Conservation (phyloP, 1,140 invertebrate genomes). For the Drosophila rufa region DNA sequence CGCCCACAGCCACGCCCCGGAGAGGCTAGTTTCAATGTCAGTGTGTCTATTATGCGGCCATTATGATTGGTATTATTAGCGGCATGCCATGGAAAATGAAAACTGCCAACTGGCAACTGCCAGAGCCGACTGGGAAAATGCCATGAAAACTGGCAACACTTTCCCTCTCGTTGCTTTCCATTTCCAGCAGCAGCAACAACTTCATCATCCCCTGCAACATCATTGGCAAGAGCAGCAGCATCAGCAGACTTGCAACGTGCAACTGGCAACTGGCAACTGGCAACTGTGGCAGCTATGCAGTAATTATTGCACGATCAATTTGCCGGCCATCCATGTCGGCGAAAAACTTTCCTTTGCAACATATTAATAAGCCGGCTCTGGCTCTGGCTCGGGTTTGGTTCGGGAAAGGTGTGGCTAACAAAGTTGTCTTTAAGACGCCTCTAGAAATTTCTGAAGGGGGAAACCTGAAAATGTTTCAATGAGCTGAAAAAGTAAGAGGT, state of each 20-base stretch:
- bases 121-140: conserved; percentile 27
- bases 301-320: conserved; percentile 84
- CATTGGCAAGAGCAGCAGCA: conserved; percentile 22
- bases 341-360: conserved; percentile 74
- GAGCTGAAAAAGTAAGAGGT: conserved; percentile 5
- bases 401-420: conserved; percentile 28
- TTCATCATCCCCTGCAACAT: conserved; percentile 12
- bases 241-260: conserved; percentile 25
- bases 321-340: conserved; percentile 77
- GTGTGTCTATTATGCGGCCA: conserved; percentile 73
- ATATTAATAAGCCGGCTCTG: conserved; percentile 49
- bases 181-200: conserved; percentile 23
- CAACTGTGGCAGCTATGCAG: conserved; percentile 70
- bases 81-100: conserved; percentile 81
- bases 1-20: conserved; percentile 24
- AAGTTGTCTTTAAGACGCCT: conserved; percentile 13
- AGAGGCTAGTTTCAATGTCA: conserved; percentile 79
- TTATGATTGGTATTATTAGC: conserved; percentile 81
- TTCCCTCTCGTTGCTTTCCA: conserved; percentile 45
- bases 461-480: conserved; percentile 18
- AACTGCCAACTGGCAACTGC: conserved; percentile 75
- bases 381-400: not conserved
- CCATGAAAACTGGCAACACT: conserved; percentile 48
- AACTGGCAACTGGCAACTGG: conserved; percentile 15
- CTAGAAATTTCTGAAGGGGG: conserved; percentile 27